These are phyloP conservation scores for Nephotettix cincticeps DNA, from an alignment of 1,140 invertebrate species.

Conservation along the genomic window DNA sequence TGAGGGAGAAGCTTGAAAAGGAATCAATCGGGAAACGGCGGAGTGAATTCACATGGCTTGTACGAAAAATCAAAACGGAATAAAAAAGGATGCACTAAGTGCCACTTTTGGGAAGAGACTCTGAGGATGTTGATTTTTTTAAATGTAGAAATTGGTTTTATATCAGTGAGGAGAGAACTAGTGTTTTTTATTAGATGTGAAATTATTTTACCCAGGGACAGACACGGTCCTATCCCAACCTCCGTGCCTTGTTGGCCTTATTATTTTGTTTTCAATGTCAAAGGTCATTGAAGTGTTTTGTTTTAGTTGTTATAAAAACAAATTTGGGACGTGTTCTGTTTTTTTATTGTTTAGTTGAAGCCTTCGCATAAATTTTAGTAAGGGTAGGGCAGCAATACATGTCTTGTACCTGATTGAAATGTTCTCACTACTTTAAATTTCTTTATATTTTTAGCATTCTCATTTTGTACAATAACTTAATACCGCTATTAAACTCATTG, in stretches of 20 bases:
- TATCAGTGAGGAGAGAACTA: not conserved
- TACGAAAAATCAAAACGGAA: not conserved
- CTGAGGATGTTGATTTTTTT: not conserved
- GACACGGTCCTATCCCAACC: not conserved
- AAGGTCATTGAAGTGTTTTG: not conserved
- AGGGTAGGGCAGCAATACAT: not conserved
- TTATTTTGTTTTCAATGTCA: not conserved
- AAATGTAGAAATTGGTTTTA: not conserved
- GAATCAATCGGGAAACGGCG: not conserved
- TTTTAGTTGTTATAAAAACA: not conserved
- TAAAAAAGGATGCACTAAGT: constrained; percentile 6
- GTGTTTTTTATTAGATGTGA: not conserved
- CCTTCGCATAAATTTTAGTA: not conserved
- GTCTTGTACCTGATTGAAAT: constrained; percentile 1
- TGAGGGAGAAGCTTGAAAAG: constrained; percentile 26
- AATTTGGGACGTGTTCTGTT: too few species aligned
- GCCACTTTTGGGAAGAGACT: not conserved
- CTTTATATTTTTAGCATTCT: not conserved
- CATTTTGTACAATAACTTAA: constrained; percentile 2
- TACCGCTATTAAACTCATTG: not conserved
- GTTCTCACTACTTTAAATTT: too few species aligned
- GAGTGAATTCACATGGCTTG: not conserved
- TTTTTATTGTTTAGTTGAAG: not conserved
- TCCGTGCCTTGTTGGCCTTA: not conserved
- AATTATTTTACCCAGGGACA: not conserved